These are phyloP conservation scores for Psilanteris sp. DNA, from an alignment of 1,140 invertebrate genomes.

Conservation along the genomic window DNA sequence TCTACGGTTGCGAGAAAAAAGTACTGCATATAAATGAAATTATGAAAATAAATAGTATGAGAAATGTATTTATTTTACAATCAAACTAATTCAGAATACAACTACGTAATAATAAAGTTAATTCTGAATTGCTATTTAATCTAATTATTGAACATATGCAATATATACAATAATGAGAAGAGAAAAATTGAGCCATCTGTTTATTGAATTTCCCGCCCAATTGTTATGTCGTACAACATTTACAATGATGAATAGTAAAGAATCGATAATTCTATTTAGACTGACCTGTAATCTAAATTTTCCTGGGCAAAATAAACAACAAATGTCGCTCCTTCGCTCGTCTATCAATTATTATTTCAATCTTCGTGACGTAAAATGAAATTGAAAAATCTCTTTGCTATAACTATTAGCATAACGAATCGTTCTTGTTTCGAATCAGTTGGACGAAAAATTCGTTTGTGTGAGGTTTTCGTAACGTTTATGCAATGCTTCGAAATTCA, in stretches of 20 bases:
- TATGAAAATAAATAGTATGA: too few species aligned
- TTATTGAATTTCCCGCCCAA: conserved; percentile 52
- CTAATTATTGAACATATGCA: too few species aligned
- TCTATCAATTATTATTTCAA: conserved; percentile 62
- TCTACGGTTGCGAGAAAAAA: too few species aligned
- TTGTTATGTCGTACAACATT: conserved; percentile 34
- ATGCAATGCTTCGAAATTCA: conserved; percentile 70
- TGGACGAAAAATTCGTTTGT: conserved; percentile 28
- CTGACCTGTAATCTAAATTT: conserved; percentile 50
- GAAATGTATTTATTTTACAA: too few species aligned
- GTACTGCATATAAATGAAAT: too few species aligned
- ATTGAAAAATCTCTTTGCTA: conserved; percentile 54
- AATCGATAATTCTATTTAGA: conserved; percentile 62
- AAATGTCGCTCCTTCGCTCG: conserved; percentile 53
- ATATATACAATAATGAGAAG: too few species aligned
- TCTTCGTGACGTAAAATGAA: conserved; percentile 49
- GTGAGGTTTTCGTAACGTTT: too few species aligned
- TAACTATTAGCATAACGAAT: conserved; percentile 62
- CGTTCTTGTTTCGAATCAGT: conserved; percentile 41
- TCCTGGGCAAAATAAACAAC: conserved; percentile 52
- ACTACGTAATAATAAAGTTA: too few species aligned
- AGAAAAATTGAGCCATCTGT: too few species aligned
- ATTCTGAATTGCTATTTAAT: too few species aligned
- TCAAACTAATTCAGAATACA: too few species aligned
- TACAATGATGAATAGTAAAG: conserved; percentile 42